Evolutionary conservation across 2,888 invertebrate genomes (phyloP), one percentile per base, ranked within the genome.

Genomic region (Oasisia sp.): DNA sequence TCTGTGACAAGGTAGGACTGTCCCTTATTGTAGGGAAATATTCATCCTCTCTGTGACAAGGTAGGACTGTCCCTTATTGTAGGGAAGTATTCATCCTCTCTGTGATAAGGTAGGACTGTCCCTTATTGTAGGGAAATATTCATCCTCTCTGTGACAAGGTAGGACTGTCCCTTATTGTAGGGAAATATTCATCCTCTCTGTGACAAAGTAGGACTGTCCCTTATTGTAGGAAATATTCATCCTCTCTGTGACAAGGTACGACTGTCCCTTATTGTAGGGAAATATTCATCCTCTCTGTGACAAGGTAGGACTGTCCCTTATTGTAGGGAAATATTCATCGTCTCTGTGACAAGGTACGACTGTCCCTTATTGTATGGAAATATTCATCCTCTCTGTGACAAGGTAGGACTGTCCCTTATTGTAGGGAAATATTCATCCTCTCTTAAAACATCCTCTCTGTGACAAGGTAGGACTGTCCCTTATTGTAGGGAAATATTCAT

Each of bases 61-160:
- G 93, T 50, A 9, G 1, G 50, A 38, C 38, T 38, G 2, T 9
- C 50, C 50, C 9, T 1, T 50, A 50, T 50, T 14, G 9, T 50
- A 50, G 50, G 50, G 50, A 50, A 50, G 9, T 50, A 50, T 12
- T 50, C 50, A 50, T n/a, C n/a, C n/a, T 45, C 50, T 89, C 50
- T 90, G 92, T 32, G 90, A 93, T 91, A 89, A 92, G 93, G 93
- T 50, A 9, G 1, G 50, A 38, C 38, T 38, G 2, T 9, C 50
- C 50, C 9, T 1, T 50, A 50, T 50, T 14, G 9, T 50, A 50
- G 50, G 50, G 50, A 50, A 50, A 14, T 50, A 50, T 12, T 50
- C 50, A 50, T n/a, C n/a, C n/a, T 45, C 50, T 89, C 50, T 90
- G 92, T 32, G 90, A 93, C 91, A 89, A 92, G 93, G 93, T 50